Percentiles rank a stretch among this genome's conserved stretches.
These are phyloP conservation scores for Oenanthe melanoleuca DNA, from an alignment of 2,113 vertebrate genomes.

Conservation along the genomic window DNA sequence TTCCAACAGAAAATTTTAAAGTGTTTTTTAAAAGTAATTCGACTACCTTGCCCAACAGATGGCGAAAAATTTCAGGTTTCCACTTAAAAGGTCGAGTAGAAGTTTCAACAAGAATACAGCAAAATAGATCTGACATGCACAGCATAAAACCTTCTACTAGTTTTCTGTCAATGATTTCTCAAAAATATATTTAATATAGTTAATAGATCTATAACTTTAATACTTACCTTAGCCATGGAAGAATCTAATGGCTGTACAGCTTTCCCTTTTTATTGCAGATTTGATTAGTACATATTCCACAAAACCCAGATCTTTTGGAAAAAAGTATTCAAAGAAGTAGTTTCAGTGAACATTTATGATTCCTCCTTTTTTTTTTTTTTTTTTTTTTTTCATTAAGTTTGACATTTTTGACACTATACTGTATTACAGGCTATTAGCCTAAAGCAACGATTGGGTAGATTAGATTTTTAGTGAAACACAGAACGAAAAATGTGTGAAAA, in stretches of 20 bases:
- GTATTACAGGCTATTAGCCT: constrained; percentile 26
- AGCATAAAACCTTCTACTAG: neutral
- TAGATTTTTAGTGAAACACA: constrained; percentile 14
- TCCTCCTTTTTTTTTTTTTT: neutral
- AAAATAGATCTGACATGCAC: neutral
- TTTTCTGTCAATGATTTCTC: neutral
- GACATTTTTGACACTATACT: constrained; percentile 13
- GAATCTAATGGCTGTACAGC: neutral
- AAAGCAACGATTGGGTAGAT: constrained; percentile 15
- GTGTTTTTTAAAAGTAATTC: neutral
- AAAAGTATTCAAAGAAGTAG: neutral
- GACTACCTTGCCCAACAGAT: neutral
- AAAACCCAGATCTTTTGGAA: neutral
- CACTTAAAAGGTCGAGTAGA: neutral
- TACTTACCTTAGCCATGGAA: neutral
- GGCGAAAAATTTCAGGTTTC: neutral
- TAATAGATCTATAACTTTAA: neutral
- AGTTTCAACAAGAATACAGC: neutral
- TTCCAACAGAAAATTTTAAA: neutral
- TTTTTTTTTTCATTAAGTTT: neutral
- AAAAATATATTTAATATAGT: neutral
- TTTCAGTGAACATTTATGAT: neutral
- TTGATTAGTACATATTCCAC: neutral
- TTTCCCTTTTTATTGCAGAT: neutral
- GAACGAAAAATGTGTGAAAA: constrained; percentile 12